Evolutionary conservation across 2,797 vertebrate species (phyloP).

Genomic region (Petrocephalus schoutedeni): DNA sequence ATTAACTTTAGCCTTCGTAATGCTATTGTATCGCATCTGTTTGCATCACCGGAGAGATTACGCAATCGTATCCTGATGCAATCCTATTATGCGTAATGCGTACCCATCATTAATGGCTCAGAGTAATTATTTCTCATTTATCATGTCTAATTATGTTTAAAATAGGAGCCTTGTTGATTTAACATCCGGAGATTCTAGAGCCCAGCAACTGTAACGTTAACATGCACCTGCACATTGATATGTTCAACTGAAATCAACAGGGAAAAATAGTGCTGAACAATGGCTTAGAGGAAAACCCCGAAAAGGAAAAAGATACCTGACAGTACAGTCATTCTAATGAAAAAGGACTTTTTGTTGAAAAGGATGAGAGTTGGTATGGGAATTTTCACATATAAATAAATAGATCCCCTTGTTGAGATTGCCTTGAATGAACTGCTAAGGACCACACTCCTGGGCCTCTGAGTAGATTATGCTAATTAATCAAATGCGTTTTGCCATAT

Average conservation of each 20-base stretch:
- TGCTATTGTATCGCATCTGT: conserved; percentile 1
- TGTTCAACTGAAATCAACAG: background rate
- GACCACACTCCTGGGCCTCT: background rate
- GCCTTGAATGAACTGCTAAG: background rate
- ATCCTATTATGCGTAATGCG: conserved; percentile 5
- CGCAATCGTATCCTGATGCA: conserved; percentile 10
- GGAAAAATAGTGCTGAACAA: background rate
- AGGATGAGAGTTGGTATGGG: background rate
- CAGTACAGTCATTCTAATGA: background rate
- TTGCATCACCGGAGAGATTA: background rate
- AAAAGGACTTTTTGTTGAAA: background rate
- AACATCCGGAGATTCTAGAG: background rate
- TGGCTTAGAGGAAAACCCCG: background rate
- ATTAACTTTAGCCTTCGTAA: conserved; percentile 7
- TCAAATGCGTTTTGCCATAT: conserved; percentile 18
- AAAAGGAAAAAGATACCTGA: background rate
- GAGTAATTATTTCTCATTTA: conserved; percentile 17
- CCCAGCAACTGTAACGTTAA: background rate
- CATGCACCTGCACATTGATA: background rate
- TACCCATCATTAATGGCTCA: conserved; percentile 8
- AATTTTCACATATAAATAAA: background rate
- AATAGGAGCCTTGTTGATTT: background rate
- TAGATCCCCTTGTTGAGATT: background rate
- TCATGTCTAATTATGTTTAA: conserved; percentile 21
- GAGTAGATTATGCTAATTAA: conserved; percentile 4